Conservation (phyloP, 37 sponge, comb jelly and placozoan species). For the Trichoplax adhaerens region DNA sequence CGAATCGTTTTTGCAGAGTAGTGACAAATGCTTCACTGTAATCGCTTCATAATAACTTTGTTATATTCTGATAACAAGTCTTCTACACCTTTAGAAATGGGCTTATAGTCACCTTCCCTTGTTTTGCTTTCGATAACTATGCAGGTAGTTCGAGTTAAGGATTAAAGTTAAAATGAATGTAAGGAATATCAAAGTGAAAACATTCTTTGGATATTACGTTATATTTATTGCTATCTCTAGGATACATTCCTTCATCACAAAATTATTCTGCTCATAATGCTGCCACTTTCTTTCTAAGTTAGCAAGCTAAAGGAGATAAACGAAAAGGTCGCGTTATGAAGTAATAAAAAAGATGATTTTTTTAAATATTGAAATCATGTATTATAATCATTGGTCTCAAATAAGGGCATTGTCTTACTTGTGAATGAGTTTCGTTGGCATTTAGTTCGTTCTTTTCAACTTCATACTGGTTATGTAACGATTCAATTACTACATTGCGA, state of each 20-base stretch:
- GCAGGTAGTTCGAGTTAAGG: not conserved
- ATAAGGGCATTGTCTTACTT: constrained; percentile 11
- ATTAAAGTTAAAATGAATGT: not conserved
- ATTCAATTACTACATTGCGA: no score
- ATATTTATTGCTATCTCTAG: not conserved
- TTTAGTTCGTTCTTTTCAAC: constrained; percentile 36
- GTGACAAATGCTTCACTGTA: no score
- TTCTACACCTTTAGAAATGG: constrained; percentile 25
- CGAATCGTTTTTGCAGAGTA: no score
- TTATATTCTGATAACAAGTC: constrained; percentile 35
- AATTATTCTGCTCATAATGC: constrained; percentile 83
- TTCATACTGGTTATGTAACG: constrained; percentile 23
- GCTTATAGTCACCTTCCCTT: constrained; percentile 49
- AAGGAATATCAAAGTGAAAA: no score
- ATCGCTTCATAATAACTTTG: not conserved
- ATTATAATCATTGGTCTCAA: no score
- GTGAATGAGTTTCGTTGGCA: constrained; percentile 67
- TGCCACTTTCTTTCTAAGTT: constrained; percentile 86
- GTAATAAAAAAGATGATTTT: no score
- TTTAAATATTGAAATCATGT: no score
- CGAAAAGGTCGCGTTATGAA: no score
- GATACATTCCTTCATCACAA: constrained; percentile 85
- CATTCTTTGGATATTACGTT: no score
- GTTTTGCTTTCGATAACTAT: constrained; percentile 37
- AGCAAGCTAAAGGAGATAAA: constrained; percentile 30